A percentile compares a stretch with the other conserved stretches of the same genome.
Evolutionary conservation across 1,140 invertebrate genomes (phyloP).

Genomic region (Drosophila tropicalis): DNA sequence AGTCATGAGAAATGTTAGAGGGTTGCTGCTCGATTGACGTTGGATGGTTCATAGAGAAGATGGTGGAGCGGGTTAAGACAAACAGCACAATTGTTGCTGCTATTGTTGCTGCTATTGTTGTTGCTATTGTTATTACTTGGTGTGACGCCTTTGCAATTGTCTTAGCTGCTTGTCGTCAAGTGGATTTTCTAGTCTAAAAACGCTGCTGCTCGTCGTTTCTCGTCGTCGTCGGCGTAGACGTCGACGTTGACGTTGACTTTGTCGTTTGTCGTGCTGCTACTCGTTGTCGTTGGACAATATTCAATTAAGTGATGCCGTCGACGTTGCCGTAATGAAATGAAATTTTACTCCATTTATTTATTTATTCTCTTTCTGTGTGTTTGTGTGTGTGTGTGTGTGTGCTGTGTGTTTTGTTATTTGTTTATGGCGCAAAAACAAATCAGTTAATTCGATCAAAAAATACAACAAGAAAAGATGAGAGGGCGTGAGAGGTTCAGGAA

Average conservation of each 20-base stretch:
- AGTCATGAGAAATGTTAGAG: conserved; percentile 14
- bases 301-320: conserved; percentile 63
- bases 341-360: conserved; percentile 78
- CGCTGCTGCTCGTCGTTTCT: conserved; percentile 1
- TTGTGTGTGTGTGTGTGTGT: conserved; percentile 44
- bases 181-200: conserved; percentile 59
- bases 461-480: conserved; percentile 1
- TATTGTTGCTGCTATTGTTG: conserved; percentile 19
- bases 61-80: conserved; percentile 14
- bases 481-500: background rate
- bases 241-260: conserved; percentile 2
- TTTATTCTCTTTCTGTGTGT: conserved; percentile 46
- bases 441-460: conserved; percentile 65
- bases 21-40: background rate
- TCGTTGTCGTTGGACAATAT: conserved; percentile 58
- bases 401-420: conserved; percentile 41
- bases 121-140: conserved; percentile 11
- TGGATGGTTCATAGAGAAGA: background rate
- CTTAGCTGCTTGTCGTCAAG: conserved; percentile 71
- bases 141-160: conserved; percentile 60
- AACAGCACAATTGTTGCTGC: conserved; percentile 14
- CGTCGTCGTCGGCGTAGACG: conserved; percentile 3
- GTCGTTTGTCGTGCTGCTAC: conserved; percentile 10
- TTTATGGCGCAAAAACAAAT: conserved; percentile 55
- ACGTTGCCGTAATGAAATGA: conserved; percentile 63